Evolutionary conservation across 2,888 invertebrate species (phyloP).

Genomic region (Netelia virgata): DNA sequence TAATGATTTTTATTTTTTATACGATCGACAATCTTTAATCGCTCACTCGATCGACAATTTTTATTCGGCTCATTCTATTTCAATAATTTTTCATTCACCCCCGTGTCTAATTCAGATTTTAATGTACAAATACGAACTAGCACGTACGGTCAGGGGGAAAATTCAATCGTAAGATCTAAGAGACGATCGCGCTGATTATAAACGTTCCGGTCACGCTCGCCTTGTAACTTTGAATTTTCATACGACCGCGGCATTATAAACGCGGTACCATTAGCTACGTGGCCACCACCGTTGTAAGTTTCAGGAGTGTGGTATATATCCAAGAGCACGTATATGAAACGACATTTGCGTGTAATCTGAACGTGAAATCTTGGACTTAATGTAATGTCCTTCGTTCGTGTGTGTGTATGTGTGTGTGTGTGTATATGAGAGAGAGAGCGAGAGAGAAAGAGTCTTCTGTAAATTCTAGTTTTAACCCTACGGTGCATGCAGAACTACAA

Average conservation of each 20-base stretch:
- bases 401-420: neutral
- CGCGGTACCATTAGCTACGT: constrained; percentile 24
- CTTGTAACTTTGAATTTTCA: constrained; percentile 29
- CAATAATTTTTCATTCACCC: neutral
- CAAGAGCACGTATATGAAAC: constrained; percentile 24
- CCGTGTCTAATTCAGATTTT: neutral
- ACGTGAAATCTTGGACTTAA: constrained; percentile 58
- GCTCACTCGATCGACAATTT: no score
- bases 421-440: no score
- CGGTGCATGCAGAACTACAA: constrained; percentile 45
- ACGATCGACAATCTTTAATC: no score
- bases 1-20: no score
- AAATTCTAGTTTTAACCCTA: constrained; percentile 45
- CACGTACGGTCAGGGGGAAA: constrained; percentile 9
- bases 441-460: constrained; percentile 11
- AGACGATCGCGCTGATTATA: constrained; percentile 47
- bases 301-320: neutral
- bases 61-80: no score
- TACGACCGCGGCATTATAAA: constrained; percentile 1
- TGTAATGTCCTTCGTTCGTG: constrained; percentile 28
- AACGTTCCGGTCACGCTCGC: constrained; percentile 58
- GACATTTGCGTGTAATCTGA: constrained; percentile 57
- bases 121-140: neutral
- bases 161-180: neutral
- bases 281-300: constrained; percentile 1